These are phyloP conservation scores for Pyrocephalus nanus DNA, from an alignment of 2,797 vertebrate genomes.

Conservation along the genomic window DNA sequence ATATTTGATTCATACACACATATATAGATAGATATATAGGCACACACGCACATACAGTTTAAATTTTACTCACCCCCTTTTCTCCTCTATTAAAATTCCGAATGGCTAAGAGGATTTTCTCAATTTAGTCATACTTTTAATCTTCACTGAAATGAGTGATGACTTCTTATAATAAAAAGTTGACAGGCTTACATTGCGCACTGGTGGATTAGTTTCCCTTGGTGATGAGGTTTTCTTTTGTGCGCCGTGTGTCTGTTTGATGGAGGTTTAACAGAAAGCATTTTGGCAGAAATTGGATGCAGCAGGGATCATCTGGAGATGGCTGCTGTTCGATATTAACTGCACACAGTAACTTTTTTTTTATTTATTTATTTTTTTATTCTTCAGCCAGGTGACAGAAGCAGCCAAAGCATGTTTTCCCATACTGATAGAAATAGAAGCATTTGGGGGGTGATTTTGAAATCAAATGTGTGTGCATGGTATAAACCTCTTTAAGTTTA, in stretches of 20 bases:
- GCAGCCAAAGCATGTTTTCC: constrained; percentile 62
- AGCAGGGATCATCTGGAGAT: constrained; percentile 97
- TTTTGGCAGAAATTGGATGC: constrained; percentile 99
- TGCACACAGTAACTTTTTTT: constrained; percentile 85
- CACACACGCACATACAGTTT: constrained; percentile 61
- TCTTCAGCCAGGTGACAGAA: constrained; percentile 77
- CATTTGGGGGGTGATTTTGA: background rate
- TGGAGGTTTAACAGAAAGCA: constrained; percentile 98
- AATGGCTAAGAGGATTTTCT: constrained; percentile 99
- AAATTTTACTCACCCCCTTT: constrained; percentile 84
- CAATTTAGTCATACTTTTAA: constrained; percentile 99
- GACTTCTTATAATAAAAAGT: constrained; percentile 99
- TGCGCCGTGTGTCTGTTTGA: constrained; percentile 97
- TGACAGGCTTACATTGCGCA: constrained; percentile 98
- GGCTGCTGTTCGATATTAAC: constrained; percentile 94
- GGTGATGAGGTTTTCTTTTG: constrained; percentile 99
- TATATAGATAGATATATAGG: constrained; percentile 37
- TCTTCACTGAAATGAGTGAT: constrained; percentile 99
- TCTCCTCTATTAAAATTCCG: constrained; percentile 94
- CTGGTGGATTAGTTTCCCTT: constrained; percentile 97
- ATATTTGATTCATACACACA: constrained; percentile 16
- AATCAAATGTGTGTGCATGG: constrained; percentile 7
- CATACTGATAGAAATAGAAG: constrained; percentile 49
- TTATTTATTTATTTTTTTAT: constrained; percentile 59
- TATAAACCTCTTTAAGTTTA: constrained; percentile 43